Conservation (phyloP, 1,140 invertebrate species). For the Lasioglossum baleicum region DNA sequence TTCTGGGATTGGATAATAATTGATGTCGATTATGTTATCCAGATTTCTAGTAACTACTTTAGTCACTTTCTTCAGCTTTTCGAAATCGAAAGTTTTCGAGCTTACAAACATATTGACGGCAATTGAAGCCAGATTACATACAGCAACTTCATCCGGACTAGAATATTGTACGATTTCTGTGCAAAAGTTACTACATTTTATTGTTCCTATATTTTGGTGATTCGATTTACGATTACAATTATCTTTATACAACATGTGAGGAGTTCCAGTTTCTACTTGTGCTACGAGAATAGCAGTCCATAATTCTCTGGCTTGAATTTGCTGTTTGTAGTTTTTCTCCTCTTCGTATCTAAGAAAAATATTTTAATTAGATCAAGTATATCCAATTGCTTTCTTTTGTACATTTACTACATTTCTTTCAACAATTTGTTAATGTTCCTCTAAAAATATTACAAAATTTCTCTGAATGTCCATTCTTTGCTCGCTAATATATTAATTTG, state of each 20-base stretch:
- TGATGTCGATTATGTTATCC: conserved; percentile 98
- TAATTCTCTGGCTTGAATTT: conserved; percentile 92
- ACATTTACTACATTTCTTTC: background rate
- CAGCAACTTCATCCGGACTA: conserved; percentile 95
- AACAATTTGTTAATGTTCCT: too few relatives aligned
- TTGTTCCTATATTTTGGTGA: conserved; percentile 99
- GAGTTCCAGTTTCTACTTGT: conserved; percentile 98
- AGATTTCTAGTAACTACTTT: conserved; percentile 96
- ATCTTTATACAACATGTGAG: conserved; percentile 99
- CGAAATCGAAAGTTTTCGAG: conserved; percentile 91
- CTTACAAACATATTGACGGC: conserved; percentile 98
- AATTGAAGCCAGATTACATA: conserved; percentile 99
- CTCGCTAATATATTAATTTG: too few relatives aligned
- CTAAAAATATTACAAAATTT: too few relatives aligned
- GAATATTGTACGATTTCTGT: conserved; percentile 99
- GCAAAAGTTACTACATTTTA: conserved; percentile 98
- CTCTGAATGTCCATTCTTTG: too few relatives aligned
- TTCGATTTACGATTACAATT: conserved; percentile 98
- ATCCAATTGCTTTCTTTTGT: background rate
- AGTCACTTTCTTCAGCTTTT: conserved; percentile 92
- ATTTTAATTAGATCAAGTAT: conserved; percentile 21
- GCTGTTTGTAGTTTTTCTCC: conserved; percentile 87
- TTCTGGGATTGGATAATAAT: conserved; percentile 96
- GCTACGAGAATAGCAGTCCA: conserved; percentile 97
- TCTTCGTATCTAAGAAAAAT: conserved; percentile 88